phyloP scores from a whole-genome alignment of 2,113 vertebrate species.

The Verasper variegatus region DNA sequence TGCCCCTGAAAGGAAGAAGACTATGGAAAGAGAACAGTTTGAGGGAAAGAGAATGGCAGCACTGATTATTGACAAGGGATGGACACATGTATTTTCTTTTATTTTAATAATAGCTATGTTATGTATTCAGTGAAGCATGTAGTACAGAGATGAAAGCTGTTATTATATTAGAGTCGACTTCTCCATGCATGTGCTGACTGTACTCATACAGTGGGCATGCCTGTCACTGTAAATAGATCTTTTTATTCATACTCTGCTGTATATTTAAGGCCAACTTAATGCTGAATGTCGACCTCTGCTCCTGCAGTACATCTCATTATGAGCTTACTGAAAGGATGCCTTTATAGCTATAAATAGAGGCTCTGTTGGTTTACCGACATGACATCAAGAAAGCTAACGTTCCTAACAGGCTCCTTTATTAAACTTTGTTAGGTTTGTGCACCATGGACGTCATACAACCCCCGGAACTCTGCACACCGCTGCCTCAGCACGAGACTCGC shows the following conservation, averaged over 20 bases:
- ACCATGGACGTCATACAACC: neutral
- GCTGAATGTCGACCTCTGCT: conserved; percentile 20
- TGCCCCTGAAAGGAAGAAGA: conserved; percentile 21
- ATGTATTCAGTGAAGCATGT: too few species aligned
- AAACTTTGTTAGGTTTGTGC: conserved; percentile 28
- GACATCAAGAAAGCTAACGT: conserved; percentile 22
- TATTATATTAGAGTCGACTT: neutral
- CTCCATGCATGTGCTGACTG: neutral
- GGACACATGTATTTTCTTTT: neutral
- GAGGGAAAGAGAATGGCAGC: neutral
- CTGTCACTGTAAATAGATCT: conserved; percentile 42
- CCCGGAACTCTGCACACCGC: neutral
- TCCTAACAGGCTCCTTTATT: conserved; percentile 43
- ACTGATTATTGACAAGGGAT: neutral
- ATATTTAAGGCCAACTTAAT: conserved; percentile 16
- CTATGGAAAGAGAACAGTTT: neutral
- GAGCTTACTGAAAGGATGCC: conserved; percentile 46
- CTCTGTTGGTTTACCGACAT: conserved; percentile 36
- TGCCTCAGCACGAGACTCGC: conserved; percentile 31
- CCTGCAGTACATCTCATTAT: conserved; percentile 45
- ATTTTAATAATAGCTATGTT: neutral
- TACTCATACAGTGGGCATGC: conserved; percentile 6
- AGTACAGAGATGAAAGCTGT: too few species aligned
- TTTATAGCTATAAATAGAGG: conserved; percentile 44
- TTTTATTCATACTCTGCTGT: conserved; percentile 38